A percentile compares a stretch with the other conserved stretches of the same genome.
Conservation (phyloP, 2,113 vertebrate genomes). For the Crotalus viridis region DNA sequence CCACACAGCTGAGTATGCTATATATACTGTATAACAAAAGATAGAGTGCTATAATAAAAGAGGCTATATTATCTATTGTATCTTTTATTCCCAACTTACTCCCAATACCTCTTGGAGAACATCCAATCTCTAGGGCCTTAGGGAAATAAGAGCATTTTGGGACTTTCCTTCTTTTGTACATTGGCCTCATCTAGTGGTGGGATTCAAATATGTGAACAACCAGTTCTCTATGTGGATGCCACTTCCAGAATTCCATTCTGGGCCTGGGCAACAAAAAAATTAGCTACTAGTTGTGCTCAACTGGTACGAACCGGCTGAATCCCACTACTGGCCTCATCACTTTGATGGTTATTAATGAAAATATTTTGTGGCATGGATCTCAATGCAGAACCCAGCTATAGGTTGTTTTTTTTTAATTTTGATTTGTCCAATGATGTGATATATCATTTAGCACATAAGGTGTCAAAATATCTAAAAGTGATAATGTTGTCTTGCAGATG, state of each 20-base stretch:
- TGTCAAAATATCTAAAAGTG: not conserved
- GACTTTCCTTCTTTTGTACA: not conserved
- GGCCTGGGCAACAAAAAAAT: no score
- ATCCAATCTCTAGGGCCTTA: not conserved
- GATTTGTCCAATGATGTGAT: not conserved
- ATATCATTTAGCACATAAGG: not conserved
- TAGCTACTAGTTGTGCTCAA: no score
- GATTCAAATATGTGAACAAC: no score
- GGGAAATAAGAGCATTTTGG: not conserved
- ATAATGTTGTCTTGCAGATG: slow-evolving; percentile 69
- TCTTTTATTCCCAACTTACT: not conserved
- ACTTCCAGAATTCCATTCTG: no score
- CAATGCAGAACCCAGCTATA: not conserved
- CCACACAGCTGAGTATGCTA: not conserved
- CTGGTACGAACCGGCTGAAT: no score
- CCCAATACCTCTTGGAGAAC: not conserved
- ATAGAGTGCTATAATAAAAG: not conserved
- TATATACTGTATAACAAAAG: not conserved
- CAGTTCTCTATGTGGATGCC: no score
- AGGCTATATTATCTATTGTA: not conserved
- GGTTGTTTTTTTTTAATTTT: not conserved
- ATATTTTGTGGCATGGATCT: not conserved
- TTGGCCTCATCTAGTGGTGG: not conserved
- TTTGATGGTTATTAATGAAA: not conserved
- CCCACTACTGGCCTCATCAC: no score